Percentiles rank a stretch among this genome's conserved stretches.
These are phyloP conservation scores for Malaclemys terrapin DNA, from an alignment of 2,113 vertebrate species.

Conservation along the genomic window DNA sequence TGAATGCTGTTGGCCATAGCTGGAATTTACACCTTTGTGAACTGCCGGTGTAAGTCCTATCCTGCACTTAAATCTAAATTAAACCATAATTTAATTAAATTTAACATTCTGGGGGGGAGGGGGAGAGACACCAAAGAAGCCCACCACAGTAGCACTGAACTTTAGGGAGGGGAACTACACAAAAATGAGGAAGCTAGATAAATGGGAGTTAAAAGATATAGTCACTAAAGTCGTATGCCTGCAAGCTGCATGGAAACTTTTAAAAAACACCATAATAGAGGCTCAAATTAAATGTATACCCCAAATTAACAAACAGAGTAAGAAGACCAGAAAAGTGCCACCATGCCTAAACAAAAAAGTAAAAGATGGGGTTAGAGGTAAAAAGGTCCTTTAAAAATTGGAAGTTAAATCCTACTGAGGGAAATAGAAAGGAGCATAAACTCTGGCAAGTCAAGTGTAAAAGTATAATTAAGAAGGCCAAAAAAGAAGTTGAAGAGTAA, in stretches of 20 bases:
- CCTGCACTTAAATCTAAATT: accelerated
- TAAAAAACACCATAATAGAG: neutral
- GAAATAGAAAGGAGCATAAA: neutral
- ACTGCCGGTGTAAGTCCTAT: neutral
- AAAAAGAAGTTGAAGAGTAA: neutral
- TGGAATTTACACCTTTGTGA: neutral
- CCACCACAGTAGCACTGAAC: neutral
- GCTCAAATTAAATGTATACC: neutral
- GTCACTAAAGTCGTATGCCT: neutral
- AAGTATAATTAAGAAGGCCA: neutral
- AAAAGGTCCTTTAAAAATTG: neutral
- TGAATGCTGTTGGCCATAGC: neutral
- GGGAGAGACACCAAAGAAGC: neutral
- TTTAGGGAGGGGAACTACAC: neutral
- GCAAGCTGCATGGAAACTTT: neutral
- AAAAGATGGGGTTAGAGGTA: neutral
- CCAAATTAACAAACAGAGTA: neutral
- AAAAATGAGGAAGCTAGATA: neutral
- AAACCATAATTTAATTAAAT: neutral
- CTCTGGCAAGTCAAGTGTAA: neutral
- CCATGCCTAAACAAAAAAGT: no score
- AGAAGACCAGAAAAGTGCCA: neutral
- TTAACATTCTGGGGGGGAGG: neutral
- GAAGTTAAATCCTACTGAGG: neutral
- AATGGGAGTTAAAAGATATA: neutral